These are phyloP conservation scores for Chrysomela aeneicollis DNA, from an alignment of 2,888 invertebrate species.

Conservation along the genomic window DNA sequence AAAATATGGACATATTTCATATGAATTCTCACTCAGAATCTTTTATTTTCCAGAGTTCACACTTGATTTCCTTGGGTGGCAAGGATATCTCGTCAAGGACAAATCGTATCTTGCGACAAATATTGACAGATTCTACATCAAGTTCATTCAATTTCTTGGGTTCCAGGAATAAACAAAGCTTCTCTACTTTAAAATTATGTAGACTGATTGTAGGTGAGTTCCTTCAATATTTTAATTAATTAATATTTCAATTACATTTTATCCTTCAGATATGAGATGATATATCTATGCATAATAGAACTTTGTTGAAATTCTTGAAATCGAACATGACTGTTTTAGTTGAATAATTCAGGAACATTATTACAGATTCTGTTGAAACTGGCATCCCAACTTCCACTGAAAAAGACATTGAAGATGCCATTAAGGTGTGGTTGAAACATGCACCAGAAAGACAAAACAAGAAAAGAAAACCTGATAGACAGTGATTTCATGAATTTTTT, in stretches of 20 bases:
- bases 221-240: no score
- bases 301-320: no score
- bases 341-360: not conserved
- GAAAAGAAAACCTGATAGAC: no score
- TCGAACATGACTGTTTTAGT: not conserved
- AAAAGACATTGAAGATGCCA: constrained; percentile 8
- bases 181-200: not conserved
- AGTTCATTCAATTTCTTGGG: not conserved
- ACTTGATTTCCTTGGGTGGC: no score
- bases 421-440: constrained; percentile 6
- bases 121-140: constrained; percentile 5
- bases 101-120: no score
- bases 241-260: no score
- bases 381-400: constrained; percentile 2
- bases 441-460: constrained; percentile 1
- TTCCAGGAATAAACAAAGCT: constrained; percentile 7
- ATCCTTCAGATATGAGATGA: no score
- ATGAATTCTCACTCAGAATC: no score
- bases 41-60: no score
- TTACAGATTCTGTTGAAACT: constrained; percentile 8
- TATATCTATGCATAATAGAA: not conserved
- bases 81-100: no score
- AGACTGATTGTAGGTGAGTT: constrained; percentile 10
- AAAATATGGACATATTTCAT: no score
- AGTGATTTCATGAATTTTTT: no score